phyloP scores from a whole-genome alignment of 2,113 vertebrate species.

The Oreochromis spilurus region DNA sequence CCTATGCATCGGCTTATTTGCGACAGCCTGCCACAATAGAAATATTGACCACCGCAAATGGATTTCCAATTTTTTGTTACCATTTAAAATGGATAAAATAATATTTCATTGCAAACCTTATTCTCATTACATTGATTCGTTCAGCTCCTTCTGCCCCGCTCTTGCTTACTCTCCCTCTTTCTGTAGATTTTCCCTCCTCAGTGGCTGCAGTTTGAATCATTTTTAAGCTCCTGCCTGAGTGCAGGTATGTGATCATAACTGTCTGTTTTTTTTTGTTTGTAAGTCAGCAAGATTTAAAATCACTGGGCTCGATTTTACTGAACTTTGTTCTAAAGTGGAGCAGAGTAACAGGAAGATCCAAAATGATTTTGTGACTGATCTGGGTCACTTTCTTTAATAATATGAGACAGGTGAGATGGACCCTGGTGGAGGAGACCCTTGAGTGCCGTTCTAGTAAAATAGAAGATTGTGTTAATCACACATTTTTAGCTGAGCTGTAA shows the following conservation, averaged over 20 bases:
- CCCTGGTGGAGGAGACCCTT: neutral
- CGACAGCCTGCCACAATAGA: neutral
- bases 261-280: neutral
- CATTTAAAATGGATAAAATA: neutral
- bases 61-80: neutral
- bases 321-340: neutral
- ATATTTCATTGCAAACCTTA: neutral
- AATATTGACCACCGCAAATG: neutral
- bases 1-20: neutral
- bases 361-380: neutral
- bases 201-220: neutral
- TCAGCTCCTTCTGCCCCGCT: neutral
- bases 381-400: neutral
- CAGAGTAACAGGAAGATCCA: neutral
- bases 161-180: neutral
- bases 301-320: neutral
- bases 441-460: neutral
- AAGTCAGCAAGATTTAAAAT: neutral
- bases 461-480: neutral
- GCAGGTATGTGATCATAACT: neutral
- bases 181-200: neutral
- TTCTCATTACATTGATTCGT: neutral
- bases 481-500: neutral
- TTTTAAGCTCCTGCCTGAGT: neutral
- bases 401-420: neutral